Conservation (phyloP, 2,797 vertebrate genomes). For the Anisognathus igniventris region DNA sequence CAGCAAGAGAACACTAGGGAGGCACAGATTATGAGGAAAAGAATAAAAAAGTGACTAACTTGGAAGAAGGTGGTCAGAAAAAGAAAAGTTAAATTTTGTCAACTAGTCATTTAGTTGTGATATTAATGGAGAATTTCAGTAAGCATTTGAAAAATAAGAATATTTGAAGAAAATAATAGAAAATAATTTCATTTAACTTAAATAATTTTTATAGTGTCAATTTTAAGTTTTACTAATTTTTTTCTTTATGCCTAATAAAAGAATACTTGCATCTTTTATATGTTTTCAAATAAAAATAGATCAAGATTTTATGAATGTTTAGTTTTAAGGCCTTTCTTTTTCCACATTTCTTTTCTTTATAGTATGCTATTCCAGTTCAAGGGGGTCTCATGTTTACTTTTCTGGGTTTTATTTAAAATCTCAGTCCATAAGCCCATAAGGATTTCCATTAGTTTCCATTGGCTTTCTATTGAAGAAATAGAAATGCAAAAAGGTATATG, state of each 20-base stretch:
- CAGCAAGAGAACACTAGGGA: background rate
- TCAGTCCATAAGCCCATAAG: background rate
- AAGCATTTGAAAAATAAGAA: background rate
- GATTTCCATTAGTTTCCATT: background rate
- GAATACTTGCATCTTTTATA: background rate
- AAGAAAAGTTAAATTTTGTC: background rate
- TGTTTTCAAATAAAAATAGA: background rate
- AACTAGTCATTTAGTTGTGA: background rate
- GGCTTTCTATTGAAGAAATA: background rate
- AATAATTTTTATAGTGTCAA: background rate
- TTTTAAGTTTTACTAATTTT: background rate
- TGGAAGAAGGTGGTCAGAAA: background rate
- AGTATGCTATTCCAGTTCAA: background rate
- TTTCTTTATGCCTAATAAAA: background rate
- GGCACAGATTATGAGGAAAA: background rate
- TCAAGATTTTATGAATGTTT: background rate
- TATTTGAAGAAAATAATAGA: background rate
- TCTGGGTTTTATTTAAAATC: background rate
- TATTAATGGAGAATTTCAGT: background rate
- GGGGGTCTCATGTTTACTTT: background rate
- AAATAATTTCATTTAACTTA: background rate
- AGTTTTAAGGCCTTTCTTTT: background rate
- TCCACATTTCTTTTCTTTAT: rapidly evolving
- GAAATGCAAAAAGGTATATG: rapidly evolving
- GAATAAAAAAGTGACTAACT: background rate